Evolutionary conservation across 2,797 vertebrate species (phyloP).

Genomic region (Rallus crepitans): DNA sequence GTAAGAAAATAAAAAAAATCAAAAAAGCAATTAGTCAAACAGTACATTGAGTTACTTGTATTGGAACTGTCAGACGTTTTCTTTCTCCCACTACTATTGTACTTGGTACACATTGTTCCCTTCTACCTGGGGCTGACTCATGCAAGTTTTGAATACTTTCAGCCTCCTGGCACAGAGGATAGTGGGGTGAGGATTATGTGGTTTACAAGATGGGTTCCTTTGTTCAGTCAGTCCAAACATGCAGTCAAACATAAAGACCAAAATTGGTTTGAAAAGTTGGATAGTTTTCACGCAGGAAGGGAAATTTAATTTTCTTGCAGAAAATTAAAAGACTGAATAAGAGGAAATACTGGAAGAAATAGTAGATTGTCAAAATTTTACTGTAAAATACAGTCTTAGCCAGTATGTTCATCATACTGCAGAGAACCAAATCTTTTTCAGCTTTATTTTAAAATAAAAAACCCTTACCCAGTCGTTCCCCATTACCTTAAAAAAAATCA

Average conservation of each 20-base stretch:
- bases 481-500: fast-evolving
- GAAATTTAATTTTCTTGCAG: background rate
- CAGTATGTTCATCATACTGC: background rate
- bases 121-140: background rate
- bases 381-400: background rate
- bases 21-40: background rate
- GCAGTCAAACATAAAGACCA: background rate
- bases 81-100: background rate
- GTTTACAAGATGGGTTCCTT: background rate
- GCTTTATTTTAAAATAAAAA: background rate
- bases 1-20: background rate
- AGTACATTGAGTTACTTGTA: background rate
- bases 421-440: background rate
- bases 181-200: background rate
- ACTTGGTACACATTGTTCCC: background rate
- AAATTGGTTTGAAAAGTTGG: background rate
- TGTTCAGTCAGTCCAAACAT: background rate
- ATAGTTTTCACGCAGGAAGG: background rate
- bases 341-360: background rate
- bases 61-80: background rate
- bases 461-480: fast-evolving
- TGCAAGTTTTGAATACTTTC: background rate
- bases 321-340: background rate
- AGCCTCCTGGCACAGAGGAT: background rate
- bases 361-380: background rate